Evolutionary conservation across 2,888 invertebrate genomes (phyloP).

Genomic region (Lagria hirta): DNA sequence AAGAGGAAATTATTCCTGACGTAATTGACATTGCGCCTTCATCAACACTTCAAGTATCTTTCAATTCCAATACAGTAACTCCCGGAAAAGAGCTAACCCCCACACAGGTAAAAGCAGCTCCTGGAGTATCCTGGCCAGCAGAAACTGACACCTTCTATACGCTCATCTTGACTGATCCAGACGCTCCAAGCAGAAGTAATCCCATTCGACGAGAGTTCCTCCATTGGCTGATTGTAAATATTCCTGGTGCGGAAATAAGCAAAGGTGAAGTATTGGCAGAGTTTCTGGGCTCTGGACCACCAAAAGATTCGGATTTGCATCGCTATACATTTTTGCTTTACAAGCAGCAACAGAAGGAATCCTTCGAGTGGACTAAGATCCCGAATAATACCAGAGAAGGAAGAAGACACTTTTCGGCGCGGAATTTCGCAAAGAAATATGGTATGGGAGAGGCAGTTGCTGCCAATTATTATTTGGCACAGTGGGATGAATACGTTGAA

Average conservation of each 20-base stretch:
- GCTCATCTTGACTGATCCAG: constrained; percentile 65
- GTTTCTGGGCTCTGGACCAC: constrained; percentile 67
- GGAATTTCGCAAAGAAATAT: constrained; percentile 34
- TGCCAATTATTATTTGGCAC: constrained; percentile 36
- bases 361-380: constrained; percentile 32
- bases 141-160: constrained; percentile 36
- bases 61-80: constrained; percentile 53
- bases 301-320: constrained; percentile 69
- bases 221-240: constrained; percentile 76
- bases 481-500: constrained; percentile 30
- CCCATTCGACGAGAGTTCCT: constrained; percentile 74
- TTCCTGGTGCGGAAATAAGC: constrained; percentile 61
- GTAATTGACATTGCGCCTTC: constrained; percentile 63
- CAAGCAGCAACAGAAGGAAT: constrained; percentile 62
- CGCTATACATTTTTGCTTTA: constrained; percentile 70
- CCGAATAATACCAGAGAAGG: constrained; percentile 22
- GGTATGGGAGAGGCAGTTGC: constrained; percentile 33
- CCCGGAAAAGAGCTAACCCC: constrained; percentile 70
- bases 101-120: constrained; percentile 65
- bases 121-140: constrained; percentile 46
- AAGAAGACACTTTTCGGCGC: constrained; percentile 32
- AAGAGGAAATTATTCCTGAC: constrained; percentile 67
- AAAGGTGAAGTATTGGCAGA: constrained; percentile 67
- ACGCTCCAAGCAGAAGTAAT: constrained; percentile 70
- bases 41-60: constrained; percentile 55